Percentiles rank a stretch among this genome's conserved stretches.
Conservation (phyloP, 2,113 vertebrate species). For the Chelonoidis abingdonii region DNA sequence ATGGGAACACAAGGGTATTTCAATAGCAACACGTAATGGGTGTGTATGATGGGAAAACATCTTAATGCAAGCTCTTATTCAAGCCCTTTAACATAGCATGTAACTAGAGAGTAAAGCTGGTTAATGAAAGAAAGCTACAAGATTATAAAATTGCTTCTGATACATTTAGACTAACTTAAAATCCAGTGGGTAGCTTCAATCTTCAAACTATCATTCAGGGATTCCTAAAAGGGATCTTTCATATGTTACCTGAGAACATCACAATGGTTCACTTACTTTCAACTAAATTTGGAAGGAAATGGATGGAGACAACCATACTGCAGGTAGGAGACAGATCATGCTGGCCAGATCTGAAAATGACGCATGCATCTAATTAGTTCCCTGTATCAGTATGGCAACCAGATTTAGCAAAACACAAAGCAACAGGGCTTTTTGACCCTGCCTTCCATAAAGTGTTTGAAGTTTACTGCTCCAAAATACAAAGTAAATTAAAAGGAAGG, state of each 20-base stretch:
- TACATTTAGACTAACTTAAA: background rate
- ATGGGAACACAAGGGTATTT: background rate
- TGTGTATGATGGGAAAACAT: background rate
- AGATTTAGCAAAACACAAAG: background rate
- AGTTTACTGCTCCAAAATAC: background rate
- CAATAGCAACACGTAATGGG: background rate
- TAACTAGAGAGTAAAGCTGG: background rate
- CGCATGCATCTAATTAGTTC: background rate
- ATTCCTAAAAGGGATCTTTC: background rate
- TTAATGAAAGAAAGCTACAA: background rate
- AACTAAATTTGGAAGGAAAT: background rate
- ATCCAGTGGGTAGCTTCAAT: background rate
- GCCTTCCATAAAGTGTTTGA: background rate
- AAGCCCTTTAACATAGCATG: background rate
- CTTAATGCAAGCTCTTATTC: background rate
- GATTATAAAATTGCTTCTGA: background rate
- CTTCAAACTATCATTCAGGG: background rate
- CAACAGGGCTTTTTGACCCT: accelerated
- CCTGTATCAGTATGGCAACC: background rate
- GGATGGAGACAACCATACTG: background rate
- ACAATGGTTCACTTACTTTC: background rate
- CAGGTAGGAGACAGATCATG: background rate
- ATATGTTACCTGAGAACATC: background rate
- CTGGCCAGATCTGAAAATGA: background rate
- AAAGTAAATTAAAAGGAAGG: background rate